Conservation (phyloP, 2,888 invertebrate genomes). For the Xylota sylvarum region DNA sequence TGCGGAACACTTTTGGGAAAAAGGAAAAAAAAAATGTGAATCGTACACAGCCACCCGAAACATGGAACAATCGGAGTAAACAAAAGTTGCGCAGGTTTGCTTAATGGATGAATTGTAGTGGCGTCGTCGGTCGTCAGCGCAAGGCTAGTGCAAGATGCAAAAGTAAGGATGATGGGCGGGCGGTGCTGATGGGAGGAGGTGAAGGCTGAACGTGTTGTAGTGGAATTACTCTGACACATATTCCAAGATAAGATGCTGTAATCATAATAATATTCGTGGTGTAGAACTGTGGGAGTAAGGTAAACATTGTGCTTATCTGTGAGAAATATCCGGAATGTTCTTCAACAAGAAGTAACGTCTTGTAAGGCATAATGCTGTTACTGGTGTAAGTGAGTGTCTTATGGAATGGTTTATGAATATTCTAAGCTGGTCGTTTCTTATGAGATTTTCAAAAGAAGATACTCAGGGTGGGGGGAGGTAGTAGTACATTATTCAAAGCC, state of each 20-base stretch:
- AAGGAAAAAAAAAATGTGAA: constrained; percentile 19
- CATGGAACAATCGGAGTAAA: constrained; percentile 71
- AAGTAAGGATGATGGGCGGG: constrained; percentile 2
- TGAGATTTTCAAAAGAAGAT: background rate
- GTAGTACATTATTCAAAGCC: too few species aligned
- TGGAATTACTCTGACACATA: constrained; percentile 62
- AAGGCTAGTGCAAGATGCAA: constrained; percentile 61
- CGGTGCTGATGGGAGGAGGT: constrained; percentile 9
- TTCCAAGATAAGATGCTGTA: constrained; percentile 59
- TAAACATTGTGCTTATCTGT: constrained; percentile 5
- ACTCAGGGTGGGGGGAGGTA: too few species aligned
- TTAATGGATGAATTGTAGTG: constrained; percentile 53
- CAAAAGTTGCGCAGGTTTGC: constrained; percentile 66
- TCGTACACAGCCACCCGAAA: constrained; percentile 11
- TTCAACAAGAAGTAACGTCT: background rate
- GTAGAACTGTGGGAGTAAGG: background rate
- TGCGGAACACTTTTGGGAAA: constrained; percentile 71
- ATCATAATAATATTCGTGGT: constrained; percentile 41
- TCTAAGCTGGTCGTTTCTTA: background rate
- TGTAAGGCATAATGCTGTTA: background rate
- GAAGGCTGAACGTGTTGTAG: constrained; percentile 8
- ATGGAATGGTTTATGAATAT: background rate
- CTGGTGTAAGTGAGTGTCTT: background rate
- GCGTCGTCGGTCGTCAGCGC: constrained; percentile 35
- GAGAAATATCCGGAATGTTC: background rate